A percentile compares a stretch with the other conserved stretches of the same genome.
phyloP scores from a whole-genome alignment of 2,888 invertebrate species.

The Epinotia nisella region DNA sequence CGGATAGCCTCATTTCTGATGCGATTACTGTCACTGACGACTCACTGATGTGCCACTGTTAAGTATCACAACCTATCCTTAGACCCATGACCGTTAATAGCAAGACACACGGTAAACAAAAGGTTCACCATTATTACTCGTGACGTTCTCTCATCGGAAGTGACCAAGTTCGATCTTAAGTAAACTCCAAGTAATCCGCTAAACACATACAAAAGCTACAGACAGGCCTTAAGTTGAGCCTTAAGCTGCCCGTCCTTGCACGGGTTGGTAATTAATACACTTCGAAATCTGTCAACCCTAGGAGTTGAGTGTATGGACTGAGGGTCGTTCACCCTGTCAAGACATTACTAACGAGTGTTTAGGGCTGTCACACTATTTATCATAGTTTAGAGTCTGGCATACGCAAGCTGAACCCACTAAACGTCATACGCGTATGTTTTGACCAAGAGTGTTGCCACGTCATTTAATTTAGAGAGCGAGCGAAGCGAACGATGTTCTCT shows the following conservation, averaged over 20 bases:
- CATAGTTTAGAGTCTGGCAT: too few relatives aligned
- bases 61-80: too few relatives aligned
- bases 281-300: slow-evolving; percentile 1
- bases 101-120: neutral
- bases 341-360: neutral
- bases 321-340: slow-evolving; percentile 1
- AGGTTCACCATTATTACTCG: neutral
- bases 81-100: too few relatives aligned
- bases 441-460: too few relatives aligned
- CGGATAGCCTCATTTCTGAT: too few relatives aligned
- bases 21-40: too few relatives aligned
- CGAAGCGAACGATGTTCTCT: too few relatives aligned
- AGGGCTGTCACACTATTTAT: neutral
- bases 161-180: neutral
- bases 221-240: neutral
- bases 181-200: neutral
- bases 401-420: too few relatives aligned
- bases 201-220: neutral
- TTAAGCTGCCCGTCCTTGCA: neutral
- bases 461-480: too few relatives aligned
- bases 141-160: neutral
- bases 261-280: neutral
- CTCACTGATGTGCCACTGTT: too few relatives aligned
- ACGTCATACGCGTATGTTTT: too few relatives aligned
- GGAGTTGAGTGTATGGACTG: neutral